Evolutionary conservation across 2,888 invertebrate species (phyloP).

Genomic region (Drosophila monieri): DNA sequence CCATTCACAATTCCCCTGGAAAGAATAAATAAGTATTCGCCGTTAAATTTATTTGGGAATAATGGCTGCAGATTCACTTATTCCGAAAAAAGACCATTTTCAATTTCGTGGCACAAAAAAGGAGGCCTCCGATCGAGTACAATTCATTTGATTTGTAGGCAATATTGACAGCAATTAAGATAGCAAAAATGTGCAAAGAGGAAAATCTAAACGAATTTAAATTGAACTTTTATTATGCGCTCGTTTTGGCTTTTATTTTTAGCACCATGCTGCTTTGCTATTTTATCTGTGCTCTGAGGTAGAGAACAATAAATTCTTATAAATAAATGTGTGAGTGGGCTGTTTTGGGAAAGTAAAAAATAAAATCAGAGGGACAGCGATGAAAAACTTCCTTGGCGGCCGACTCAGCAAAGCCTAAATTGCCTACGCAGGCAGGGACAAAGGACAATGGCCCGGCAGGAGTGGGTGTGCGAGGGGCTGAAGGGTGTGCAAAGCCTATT

Average conservation of each 20-base stretch:
- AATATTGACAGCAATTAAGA: slow-evolving; percentile 68
- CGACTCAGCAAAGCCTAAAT: slow-evolving; percentile 76
- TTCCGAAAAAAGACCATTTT: slow-evolving; percentile 21
- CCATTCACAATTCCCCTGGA: neutral
- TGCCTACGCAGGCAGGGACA: slow-evolving; percentile 65
- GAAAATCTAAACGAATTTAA: slow-evolving; percentile 61
- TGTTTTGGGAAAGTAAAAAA: slow-evolving; percentile 30
- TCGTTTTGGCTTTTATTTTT: slow-evolving; percentile 28
- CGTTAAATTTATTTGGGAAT: neutral
- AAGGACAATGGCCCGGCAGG: neutral
- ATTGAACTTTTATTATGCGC: slow-evolving; percentile 67
- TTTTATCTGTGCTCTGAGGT: slow-evolving; percentile 69
- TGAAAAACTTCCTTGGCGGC: slow-evolving; percentile 53
- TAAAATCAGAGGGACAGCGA: slow-evolving; percentile 21
- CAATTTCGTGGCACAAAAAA: slow-evolving; percentile 15
- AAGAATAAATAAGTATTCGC: neutral
- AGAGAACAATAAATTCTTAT: slow-evolving; percentile 75
- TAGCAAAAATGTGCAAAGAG: slow-evolving; percentile 42
- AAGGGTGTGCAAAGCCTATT: slow-evolving; percentile 23
- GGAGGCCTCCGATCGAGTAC: slow-evolving; percentile 23
- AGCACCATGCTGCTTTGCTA: slow-evolving; percentile 11
- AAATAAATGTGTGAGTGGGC: slow-evolving; percentile 53
- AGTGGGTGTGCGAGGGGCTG: neutral
- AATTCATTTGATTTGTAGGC: slow-evolving; percentile 50
- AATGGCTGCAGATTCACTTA: slow-evolving; percentile 23